phyloP scores from a whole-genome alignment of 2,113 vertebrate genomes.

The Epinephelus moara region DNA sequence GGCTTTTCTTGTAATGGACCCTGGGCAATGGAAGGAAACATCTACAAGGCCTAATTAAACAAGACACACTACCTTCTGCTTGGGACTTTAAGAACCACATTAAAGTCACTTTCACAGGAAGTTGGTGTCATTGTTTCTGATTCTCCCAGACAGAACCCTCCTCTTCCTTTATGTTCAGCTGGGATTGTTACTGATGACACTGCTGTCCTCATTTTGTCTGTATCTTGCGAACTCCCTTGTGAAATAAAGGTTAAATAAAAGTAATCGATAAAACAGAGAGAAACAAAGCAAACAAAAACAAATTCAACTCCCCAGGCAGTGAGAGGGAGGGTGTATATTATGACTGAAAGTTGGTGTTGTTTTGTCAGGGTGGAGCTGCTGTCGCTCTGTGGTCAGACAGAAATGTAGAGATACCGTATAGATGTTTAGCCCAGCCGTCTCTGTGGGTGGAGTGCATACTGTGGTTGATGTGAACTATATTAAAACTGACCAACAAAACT shows the following conservation, averaged over 20 bases:
- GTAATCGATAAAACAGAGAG: neutral
- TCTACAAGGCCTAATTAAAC: slow-evolving; percentile 51
- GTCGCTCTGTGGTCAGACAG: slow-evolving; percentile 20
- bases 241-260: slow-evolving; percentile 2
- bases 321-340: neutral
- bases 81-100: slow-evolving; percentile 4
- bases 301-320: neutral
- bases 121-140: slow-evolving; percentile 28
- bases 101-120: slow-evolving; percentile 18
- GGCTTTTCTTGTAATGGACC: slow-evolving; percentile 40
- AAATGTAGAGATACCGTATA: slow-evolving; percentile 3
- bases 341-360: neutral
- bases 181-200: slow-evolving; percentile 18
- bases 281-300: neutral
- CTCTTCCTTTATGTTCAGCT: neutral
- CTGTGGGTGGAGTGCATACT: slow-evolving; percentile 25
- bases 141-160: neutral
- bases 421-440: neutral
- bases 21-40: slow-evolving; percentile 24
- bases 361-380: slow-evolving; percentile 21
- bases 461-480: slow-evolving; percentile 26
- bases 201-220: neutral
- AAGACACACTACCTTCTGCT: slow-evolving; percentile 41
- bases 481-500: slow-evolving; percentile 15
- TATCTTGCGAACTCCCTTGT: neutral